A percentile compares a stretch with the other conserved stretches of the same genome.
Evolutionary conservation across 2,113 vertebrate genomes (phyloP).

Genomic region (Ranitomeya imitator): DNA sequence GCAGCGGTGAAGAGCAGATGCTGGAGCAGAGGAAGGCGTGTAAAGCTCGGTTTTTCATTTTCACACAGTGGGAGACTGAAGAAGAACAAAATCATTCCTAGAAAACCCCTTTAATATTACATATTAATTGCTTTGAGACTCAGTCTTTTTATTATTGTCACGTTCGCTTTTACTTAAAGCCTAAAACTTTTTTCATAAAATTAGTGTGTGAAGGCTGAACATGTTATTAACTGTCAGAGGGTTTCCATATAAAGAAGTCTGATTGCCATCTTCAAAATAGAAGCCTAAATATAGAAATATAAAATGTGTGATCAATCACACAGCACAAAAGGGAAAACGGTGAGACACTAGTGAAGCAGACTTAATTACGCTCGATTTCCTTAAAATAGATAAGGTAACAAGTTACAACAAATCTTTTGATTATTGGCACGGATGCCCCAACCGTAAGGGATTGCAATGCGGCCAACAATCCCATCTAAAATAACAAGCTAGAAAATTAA

Average conservation of each 20-base stretch:
- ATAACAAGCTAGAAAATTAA: too few relatives aligned
- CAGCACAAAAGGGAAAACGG: background rate
- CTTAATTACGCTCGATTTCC: background rate
- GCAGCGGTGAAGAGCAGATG: too few relatives aligned
- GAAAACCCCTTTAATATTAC: background rate
- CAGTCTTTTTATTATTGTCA: background rate
- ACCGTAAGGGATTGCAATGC: background rate
- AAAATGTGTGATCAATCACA: conserved; percentile 30
- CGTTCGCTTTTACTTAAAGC: background rate
- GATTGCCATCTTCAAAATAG: conserved; percentile 27
- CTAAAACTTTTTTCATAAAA: conserved; percentile 16
- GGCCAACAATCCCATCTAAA: background rate
- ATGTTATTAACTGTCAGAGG: conserved; percentile 29
- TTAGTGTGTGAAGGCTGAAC: conserved; percentile 15
- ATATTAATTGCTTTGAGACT: background rate
- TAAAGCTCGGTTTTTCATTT: too few relatives aligned
- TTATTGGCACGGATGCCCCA: background rate
- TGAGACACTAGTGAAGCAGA: background rate
- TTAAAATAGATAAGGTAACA: conserved; percentile 2
- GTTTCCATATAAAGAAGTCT: conserved; percentile 25
- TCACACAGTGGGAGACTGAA: too few relatives aligned
- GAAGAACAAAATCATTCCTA: too few relatives aligned
- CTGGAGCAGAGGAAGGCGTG: too few relatives aligned
- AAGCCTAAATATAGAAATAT: conserved; percentile 9
- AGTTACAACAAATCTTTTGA: background rate